Evolutionary conservation across 1,140 invertebrate species (phyloP), one percentile per base, ranked within the genome.

Genomic region (Globodera rostochiensis): DNA sequence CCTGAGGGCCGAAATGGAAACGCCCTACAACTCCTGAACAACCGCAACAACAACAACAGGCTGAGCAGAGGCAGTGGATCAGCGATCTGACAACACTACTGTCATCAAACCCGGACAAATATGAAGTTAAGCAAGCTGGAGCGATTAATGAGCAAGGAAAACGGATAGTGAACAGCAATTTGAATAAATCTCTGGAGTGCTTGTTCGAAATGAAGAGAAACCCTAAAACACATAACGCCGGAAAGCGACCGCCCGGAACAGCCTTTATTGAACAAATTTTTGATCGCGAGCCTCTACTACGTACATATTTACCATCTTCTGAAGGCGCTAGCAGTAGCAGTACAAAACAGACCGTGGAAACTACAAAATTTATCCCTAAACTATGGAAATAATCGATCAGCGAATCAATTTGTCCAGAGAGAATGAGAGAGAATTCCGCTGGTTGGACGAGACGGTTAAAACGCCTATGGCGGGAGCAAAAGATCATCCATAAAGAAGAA

Each of bases 351-450:
- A 76, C 45, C 50, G 11, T 47, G 15, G 15, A 80, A 69, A 13
- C 15, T 8, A 6, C 25, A 57, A 80, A 76, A 78, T 46, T 36
- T 70, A 25, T 73, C 70, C 70, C 60, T 45, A 15, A 69, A 46
- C 9, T 25, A 45, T 76, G 77, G 46, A 60, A 60, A 19, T 60
- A 60, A 15, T 15, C 57, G 67, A 71, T 25, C 6, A 49, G 19
- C 53, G 11, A 6, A n/a, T n/a, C n/a, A n/a, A n/a, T n/a, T n/a
- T n/a, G n/a, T n/a, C n/a, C n/a, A n/a, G n/a, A n/a, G n/a, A n/a
- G n/a, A n/a, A n/a, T n/a, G n/a, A n/a, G n/a, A n/a, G n/a, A n/a
- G n/a, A n/a, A n/a, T n/a, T n/a, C n/a, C n/a, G n/a, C n/a, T n/a
- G n/a, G n/a, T n/a, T n/a, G n/a, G n/a, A n/a, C n/a, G n/a, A n/a